phyloP scores from a whole-genome alignment of 1,140 invertebrate genomes.

The Philopotamus ludificatus region DNA sequence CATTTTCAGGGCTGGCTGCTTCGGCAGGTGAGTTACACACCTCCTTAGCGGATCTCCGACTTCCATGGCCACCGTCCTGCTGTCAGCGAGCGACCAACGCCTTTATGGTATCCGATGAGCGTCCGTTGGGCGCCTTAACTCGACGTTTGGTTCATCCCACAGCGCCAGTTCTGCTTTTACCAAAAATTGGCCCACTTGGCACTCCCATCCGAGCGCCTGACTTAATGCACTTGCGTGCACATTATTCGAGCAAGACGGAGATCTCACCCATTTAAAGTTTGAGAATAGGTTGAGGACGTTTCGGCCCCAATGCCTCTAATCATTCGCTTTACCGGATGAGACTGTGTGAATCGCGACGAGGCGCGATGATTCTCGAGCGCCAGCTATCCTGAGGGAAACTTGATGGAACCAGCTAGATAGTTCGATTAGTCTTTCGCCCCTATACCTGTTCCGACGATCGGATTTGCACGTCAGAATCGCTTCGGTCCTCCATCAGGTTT shows the following conservation, averaged over 20 bases:
- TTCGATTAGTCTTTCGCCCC: slow-evolving; percentile 93
- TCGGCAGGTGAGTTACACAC: slow-evolving; percentile 89
- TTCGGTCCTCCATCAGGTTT: slow-evolving; percentile 85
- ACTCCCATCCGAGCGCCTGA: slow-evolving; percentile 59
- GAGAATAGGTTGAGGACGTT: slow-evolving; percentile 46
- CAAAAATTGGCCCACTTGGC: slow-evolving; percentile 87
- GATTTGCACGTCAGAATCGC: slow-evolving; percentile 91
- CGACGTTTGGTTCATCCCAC: slow-evolving; percentile 80
- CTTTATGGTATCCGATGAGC: slow-evolving; percentile 71
- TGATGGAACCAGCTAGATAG: slow-evolving; percentile 88
- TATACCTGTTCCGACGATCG: slow-evolving; percentile 87
- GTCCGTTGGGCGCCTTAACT: slow-evolving; percentile 68
- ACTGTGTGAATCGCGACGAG: slow-evolving; percentile 52
- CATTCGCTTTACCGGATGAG: slow-evolving; percentile 79
- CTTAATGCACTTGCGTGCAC: slow-evolving; percentile 39
- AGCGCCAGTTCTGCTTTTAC: slow-evolving; percentile 91
- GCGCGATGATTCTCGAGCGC: slow-evolving; percentile 45
- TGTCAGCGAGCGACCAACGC: slow-evolving; percentile 82
- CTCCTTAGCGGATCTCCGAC: slow-evolving; percentile 84
- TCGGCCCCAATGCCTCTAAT: slow-evolving; percentile 81
- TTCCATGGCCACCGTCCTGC: slow-evolving; percentile 89
- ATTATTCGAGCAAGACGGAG: slow-evolving; percentile 65
- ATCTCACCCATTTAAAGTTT: slow-evolving; percentile 87
- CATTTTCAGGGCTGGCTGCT: slow-evolving; percentile 89
- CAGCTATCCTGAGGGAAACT: slow-evolving; percentile 85